phyloP scores from a whole-genome alignment of 2,113 vertebrate species.

The Megaceryle torquata region DNA sequence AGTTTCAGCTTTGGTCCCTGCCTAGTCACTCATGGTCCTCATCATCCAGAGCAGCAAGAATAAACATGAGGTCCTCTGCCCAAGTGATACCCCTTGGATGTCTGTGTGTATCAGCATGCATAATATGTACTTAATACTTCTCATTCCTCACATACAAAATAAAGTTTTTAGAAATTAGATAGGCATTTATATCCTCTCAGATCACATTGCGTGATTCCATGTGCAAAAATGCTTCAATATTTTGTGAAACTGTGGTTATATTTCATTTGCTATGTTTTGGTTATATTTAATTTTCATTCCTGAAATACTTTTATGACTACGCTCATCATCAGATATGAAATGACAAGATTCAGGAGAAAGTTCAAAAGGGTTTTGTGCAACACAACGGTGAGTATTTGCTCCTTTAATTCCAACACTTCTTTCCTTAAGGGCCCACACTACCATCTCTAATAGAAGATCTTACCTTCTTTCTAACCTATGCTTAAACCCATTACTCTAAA shows the following conservation, averaged over 20 bases:
- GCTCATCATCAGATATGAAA: background rate
- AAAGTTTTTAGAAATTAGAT: background rate
- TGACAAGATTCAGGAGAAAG: background rate
- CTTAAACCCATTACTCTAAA: background rate
- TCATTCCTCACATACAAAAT: background rate
- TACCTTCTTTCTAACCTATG: background rate
- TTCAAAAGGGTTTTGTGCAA: background rate
- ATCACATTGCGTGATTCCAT: background rate
- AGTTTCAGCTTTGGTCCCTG: background rate
- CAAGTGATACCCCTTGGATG: background rate
- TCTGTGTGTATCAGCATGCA: fast-evolving
- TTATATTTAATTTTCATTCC: background rate
- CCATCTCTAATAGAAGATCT: background rate
- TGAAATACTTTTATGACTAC: background rate
- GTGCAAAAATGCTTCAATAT: background rate
- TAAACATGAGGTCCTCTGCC: background rate
- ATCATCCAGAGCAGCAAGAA: background rate
- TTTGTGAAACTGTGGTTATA: background rate
- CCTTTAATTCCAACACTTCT: background rate
- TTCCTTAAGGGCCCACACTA: background rate
- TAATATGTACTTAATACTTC: background rate
- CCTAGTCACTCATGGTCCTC: background rate
- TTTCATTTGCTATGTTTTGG: background rate
- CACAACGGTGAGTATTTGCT: background rate
- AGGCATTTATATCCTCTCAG: background rate